Evolutionary conservation across 2,113 vertebrate genomes (phyloP).

Genomic region (Leptodactylus fuscus): DNA sequence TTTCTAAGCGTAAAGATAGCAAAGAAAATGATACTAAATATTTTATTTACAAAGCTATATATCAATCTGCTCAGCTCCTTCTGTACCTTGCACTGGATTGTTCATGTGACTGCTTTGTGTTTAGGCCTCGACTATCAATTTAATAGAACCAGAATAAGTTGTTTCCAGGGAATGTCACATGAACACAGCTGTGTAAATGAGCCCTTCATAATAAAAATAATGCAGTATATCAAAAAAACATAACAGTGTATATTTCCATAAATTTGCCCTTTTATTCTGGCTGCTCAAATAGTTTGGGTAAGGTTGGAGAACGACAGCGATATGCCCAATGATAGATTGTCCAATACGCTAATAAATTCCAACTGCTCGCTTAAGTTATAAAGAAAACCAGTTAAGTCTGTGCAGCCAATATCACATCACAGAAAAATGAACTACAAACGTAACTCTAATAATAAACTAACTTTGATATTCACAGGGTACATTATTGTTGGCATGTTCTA

Average conservation of each 20-base stretch:
- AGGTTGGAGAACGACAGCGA: background rate
- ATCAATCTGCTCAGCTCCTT: too few species aligned
- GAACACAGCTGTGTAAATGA: background rate
- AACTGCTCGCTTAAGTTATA: background rate
- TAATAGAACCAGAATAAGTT: too few species aligned
- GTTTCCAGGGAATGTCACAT: too few species aligned
- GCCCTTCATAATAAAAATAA: background rate
- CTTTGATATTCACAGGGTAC: slow-evolving; percentile 53
- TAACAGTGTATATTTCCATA: background rate
- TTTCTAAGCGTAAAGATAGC: too few species aligned
- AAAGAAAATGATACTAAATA: too few species aligned
- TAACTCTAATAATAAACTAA: slow-evolving; percentile 39
- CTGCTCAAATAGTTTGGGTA: background rate
- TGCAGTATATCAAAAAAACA: background rate
- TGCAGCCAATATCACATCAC: slow-evolving; percentile 6
- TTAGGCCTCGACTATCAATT: too few species aligned
- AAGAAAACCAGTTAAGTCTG: slow-evolving; percentile 29
- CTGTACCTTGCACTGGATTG: too few species aligned
- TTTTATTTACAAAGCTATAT: too few species aligned
- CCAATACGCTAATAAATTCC: background rate
- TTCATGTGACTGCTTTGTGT: too few species aligned
- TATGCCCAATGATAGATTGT: background rate
- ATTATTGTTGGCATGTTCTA: slow-evolving; percentile 42
- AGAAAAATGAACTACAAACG: slow-evolving; percentile 31
- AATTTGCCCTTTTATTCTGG: background rate